Evolutionary conservation across 2,113 vertebrate genomes (phyloP), one percentile per base, ranked within the genome.

Genomic region (Coregonus clupeaformis): DNA sequence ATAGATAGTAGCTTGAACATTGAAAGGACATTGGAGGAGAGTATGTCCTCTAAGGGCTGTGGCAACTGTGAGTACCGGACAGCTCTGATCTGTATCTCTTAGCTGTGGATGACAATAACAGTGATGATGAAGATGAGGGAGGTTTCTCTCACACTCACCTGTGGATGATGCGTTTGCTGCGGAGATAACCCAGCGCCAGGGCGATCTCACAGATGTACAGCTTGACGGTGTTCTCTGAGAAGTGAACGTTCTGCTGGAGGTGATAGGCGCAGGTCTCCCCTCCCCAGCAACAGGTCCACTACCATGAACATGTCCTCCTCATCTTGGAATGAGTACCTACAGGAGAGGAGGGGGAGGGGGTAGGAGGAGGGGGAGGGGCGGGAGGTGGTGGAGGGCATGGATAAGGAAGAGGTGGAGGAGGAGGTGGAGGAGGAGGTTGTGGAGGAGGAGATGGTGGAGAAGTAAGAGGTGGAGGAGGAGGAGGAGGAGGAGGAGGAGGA

Each of bases 301-400:
- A 99, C 97, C 97, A 99, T 99, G 78, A 99, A 99, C 98, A 99
- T 99, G 72, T 99, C 98, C 84, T 99, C 98, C 29, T 98, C 98
- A 30, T 99, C 98, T 84, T 99, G 98, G 90, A 99, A 99, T 0
- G 98, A 99, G 87, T 98, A 99, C 98, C 98, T 99, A 64, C 36
- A 42, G 36, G 7, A 18, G 24, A 30, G 24, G 64, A 29, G 63
- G 16, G 13, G 63, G 13, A 25, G 63, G 2, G 12, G 27, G 14
- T 49, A 20, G 13, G 47, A 27, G 27, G 27, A 27, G 27, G 36
- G 36, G 36, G 36, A 11, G 7, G 6, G 36, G 36, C 2, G 6
- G 7, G 36, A 42, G 36, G 7, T 42, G 36, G 36, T 42, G 36
- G 36, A 11, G 9, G 36, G 9, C 9, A 11, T 42, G 13, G 36